These are phyloP conservation scores for Tyrophagus putrescentiae DNA, from an alignment of 1,140 invertebrate genomes.

Conservation along the genomic window DNA sequence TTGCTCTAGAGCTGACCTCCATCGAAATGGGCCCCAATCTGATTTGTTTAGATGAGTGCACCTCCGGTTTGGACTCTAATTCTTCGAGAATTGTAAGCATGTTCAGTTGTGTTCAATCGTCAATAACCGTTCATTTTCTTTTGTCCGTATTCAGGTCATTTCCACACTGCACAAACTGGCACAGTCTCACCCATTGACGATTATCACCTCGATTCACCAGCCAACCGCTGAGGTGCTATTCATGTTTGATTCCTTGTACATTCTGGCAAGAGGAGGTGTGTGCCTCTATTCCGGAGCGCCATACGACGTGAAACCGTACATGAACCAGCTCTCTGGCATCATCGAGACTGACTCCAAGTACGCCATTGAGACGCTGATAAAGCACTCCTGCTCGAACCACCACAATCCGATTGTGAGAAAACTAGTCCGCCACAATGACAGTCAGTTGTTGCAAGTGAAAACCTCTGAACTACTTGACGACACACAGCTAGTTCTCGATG, in stretches of 20 bases:
- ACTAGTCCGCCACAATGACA: not conserved
- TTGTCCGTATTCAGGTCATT: slow-evolving; percentile 14
- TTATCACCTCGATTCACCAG: slow-evolving; percentile 4
- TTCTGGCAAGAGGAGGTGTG: slow-evolving; percentile 9
- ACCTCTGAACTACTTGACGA: not conserved
- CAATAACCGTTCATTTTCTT: not conserved
- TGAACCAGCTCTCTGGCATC: not conserved
- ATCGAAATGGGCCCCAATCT: slow-evolving; percentile 40
- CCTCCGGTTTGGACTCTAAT: slow-evolving; percentile 36
- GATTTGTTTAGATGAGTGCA: slow-evolving; percentile 32
- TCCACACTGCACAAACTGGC: not conserved
- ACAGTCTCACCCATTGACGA: not conserved
- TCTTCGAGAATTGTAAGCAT: not conserved
- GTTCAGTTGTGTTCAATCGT: not conserved
- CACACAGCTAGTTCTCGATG: not conserved
- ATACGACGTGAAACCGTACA: not conserved
- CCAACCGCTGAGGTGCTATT: not conserved
- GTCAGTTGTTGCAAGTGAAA: not conserved
- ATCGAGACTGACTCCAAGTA: not conserved
- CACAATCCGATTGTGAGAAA: not conserved
- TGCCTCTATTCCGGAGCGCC: slow-evolving; percentile 9
- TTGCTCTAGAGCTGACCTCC: slow-evolving; percentile 82
- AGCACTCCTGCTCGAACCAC: not conserved
- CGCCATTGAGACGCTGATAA: slow-evolving; percentile 7
- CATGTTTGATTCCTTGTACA: slow-evolving; percentile 7